These are phyloP conservation scores for Cygnus atratus DNA, from an alignment of 2,113 vertebrate species.

Conservation along the genomic window DNA sequence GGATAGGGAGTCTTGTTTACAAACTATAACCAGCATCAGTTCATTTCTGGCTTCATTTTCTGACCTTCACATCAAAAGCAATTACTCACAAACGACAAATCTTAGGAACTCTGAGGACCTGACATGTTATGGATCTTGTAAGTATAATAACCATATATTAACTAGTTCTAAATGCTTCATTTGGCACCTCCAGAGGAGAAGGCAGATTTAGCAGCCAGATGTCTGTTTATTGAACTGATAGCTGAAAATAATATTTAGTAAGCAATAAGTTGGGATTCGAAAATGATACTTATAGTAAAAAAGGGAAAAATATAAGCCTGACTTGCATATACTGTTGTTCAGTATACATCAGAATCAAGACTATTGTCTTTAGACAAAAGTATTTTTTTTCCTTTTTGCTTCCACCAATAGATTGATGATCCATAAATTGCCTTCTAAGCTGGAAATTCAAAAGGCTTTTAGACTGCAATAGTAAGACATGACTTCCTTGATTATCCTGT, in stretches of 20 bases:
- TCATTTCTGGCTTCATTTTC: constrained; percentile 15
- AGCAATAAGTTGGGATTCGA: not conserved
- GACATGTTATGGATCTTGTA: not conserved
- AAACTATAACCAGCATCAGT: not conserved
- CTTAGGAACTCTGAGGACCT: not conserved
- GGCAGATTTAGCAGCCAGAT: constrained; percentile 17
- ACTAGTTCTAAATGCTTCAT: constrained; percentile 14
- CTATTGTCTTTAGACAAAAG: constrained; percentile 21
- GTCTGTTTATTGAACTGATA: constrained; percentile 16
- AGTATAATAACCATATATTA: constrained; percentile 19
- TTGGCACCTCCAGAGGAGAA: not conserved
- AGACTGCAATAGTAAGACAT: not conserved
- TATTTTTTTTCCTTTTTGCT: not conserved
- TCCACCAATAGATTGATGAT: constrained; percentile 13
- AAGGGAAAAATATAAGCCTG: not conserved
- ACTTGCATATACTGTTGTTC: constrained; percentile 1
- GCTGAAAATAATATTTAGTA: constrained; percentile 20
- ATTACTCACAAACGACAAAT: constrained; percentile 8
- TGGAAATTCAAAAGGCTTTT: constrained; percentile 21
- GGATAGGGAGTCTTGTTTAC: constrained; percentile 40
- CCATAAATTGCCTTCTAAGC: constrained; percentile 27
- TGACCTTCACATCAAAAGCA: constrained; percentile 4
- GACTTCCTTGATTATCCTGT: constrained; percentile 26
- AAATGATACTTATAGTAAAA: not conserved
- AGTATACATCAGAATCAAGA: constrained; percentile 21